Base-by-base conservation (phyloP, 2,888 invertebrate genomes). In the Orthonevra nobilis region DNA sequence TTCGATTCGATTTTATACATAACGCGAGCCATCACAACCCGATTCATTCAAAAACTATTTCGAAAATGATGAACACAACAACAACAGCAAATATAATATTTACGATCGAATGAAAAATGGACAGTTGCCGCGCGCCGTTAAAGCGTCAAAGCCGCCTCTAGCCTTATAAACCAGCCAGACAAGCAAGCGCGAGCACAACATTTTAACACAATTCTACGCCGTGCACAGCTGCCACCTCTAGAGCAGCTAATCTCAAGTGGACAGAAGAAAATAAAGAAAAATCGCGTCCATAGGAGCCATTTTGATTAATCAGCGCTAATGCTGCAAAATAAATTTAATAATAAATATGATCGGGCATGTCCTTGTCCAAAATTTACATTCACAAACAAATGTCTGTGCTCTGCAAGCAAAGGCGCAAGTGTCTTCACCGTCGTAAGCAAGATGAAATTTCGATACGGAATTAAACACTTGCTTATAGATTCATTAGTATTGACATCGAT, bases 81-180 rank as follows among this genome's bases (percentile, higher is more conserved):
- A 64, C 10, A 0, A 20, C 20, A 54, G 14, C n/a, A n/a, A n/a
- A n/a, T n/a, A n/a, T n/a, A n/a, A 40, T 50, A 70, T 77, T 77
- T 79, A 73, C 66, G 73, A 79, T 73, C 79, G 60, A 79, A 73
- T 73, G 79, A 79, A 73, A 73, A 79, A 66, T 79, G 32, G 48
- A 64, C 72, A 72, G 60, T 79, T 66, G 60, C 32, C 54, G 63
- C 50, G 23, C 7, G 32, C 14, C 64, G 52, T 44, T 58, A 48
- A 19, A 48, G 14, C 58, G 19, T 36, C 63, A 32, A 42, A 36
- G 34, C 52, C 42, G 17, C 15, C 17, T n/a, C n/a, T n/a, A n/a
- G n/a, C n/a, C n/a, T n/a, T n/a, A n/a, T n/a, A n/a, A n/a, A 34
- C 4, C 28, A 38, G 15, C 38, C 44, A 28, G 10, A 19, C 19